A percentile compares a stretch with the other conserved stretches of the same genome.
phyloP scores from a whole-genome alignment of 1,140 invertebrate genomes.

The Orius laevigatus region DNA sequence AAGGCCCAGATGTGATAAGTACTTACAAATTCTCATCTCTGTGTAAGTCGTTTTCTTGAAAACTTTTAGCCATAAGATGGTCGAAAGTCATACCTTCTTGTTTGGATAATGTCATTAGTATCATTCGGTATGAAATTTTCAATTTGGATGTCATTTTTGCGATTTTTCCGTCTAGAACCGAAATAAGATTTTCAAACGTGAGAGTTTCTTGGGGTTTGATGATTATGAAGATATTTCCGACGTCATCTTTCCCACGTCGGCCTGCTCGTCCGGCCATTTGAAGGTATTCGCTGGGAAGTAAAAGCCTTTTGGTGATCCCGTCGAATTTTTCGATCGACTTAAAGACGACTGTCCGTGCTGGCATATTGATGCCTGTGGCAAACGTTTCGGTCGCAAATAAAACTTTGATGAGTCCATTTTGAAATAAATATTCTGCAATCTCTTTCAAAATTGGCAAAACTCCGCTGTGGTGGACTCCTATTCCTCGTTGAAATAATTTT shows the following conservation, averaged over 20 bases:
- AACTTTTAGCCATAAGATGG: slow-evolving; percentile 86
- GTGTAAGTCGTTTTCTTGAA: slow-evolving; percentile 48
- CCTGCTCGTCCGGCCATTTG: slow-evolving; percentile 98
- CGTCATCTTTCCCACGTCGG: slow-evolving; percentile 76
- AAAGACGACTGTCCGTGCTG: slow-evolving; percentile 91
- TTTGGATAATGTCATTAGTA: slow-evolving; percentile 55
- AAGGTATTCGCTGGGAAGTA: slow-evolving; percentile 85
- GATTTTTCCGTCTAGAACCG: too few relatives aligned
- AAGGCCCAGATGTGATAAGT: too few relatives aligned
- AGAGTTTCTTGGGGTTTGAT: slow-evolving; percentile 32
- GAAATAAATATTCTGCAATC: slow-evolving; percentile 94
- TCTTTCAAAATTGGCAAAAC: slow-evolving; percentile 94
- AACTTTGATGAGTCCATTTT: slow-evolving; percentile 75
- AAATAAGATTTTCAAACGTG: too few relatives aligned
- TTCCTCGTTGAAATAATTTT: slow-evolving; percentile 66
- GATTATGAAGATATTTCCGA: slow-evolving; percentile 90
- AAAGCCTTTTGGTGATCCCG: slow-evolving; percentile 53
- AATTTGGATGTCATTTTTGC: slow-evolving; percentile 50
- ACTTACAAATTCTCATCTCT: too few relatives aligned
- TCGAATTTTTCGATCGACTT: slow-evolving; percentile 86
- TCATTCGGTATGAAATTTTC: slow-evolving; percentile 89
- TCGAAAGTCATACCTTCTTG: slow-evolving; percentile 46
- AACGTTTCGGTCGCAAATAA: slow-evolving; percentile 98
- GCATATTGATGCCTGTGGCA: slow-evolving; percentile 99
- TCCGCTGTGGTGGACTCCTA: slow-evolving; percentile 94